Conservation (phyloP, 2,797 vertebrate species). For the Iguana delicatissima region DNA sequence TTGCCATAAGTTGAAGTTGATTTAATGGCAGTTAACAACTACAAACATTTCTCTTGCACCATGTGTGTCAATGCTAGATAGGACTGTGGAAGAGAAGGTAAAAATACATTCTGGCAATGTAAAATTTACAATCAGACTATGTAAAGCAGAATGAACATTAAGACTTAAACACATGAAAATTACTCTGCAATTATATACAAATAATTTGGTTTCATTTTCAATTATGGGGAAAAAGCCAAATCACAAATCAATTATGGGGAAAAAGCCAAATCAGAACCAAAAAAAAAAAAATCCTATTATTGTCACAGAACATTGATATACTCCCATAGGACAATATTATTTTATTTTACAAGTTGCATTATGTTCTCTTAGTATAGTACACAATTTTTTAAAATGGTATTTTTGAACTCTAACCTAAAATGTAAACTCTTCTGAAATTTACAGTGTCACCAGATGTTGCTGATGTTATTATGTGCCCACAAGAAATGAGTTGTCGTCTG, state of each 20-base stretch:
- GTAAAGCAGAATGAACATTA: not conserved
- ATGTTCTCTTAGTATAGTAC: not conserved
- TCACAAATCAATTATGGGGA: not conserved
- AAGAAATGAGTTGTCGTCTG: not conserved
- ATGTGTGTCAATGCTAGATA: not conserved
- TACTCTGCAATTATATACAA: not conserved
- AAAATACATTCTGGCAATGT: not conserved
- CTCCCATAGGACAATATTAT: not conserved
- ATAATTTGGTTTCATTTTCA: not conserved
- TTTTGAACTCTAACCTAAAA: constrained; percentile 50
- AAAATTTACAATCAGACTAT: not conserved
- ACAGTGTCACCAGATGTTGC: not conserved
- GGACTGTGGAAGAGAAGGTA: not conserved
- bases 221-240: not conserved
- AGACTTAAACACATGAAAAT: not conserved
- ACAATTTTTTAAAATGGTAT: not conserved
- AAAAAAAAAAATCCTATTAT: not conserved
- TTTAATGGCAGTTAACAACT: too few species aligned
- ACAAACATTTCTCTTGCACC: not conserved
- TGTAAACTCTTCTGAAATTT: constrained; percentile 24
- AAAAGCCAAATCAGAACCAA: not conserved
- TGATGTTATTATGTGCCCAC: constrained; percentile 29
- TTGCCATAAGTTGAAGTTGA: too few species aligned
- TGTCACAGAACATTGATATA: constrained; percentile 16
- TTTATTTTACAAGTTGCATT: not conserved